phyloP scores from a whole-genome alignment of 1,140 invertebrate genomes.

The Diabrotica undecimpunctata region DNA sequence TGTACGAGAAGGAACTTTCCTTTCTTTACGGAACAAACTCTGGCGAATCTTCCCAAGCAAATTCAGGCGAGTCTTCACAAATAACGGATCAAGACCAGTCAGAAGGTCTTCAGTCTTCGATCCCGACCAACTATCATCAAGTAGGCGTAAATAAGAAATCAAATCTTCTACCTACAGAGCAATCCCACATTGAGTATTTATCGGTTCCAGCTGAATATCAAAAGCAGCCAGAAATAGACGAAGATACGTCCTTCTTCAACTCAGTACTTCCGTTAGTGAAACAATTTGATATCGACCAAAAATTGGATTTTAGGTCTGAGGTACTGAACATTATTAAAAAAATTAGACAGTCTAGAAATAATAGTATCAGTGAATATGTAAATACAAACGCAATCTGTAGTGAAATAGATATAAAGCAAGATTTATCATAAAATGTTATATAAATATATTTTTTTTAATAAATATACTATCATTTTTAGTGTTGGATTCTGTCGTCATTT shows the following conservation, averaged over 20 bases:
- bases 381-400: too few species aligned
- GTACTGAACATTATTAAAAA: not conserved
- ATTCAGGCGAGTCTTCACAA: too few species aligned
- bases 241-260: not conserved
- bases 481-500: too few species aligned
- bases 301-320: not conserved
- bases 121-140: not conserved
- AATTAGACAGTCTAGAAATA: too few species aligned
- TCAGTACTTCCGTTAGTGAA: not conserved
- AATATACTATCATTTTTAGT: too few species aligned
- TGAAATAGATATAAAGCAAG: too few species aligned
- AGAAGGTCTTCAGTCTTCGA: not conserved
- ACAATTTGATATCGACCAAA: not conserved
- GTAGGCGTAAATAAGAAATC: not conserved
- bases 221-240: not conserved
- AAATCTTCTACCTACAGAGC: not conserved
- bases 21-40: too few species aligned
- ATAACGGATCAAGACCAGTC: not conserved
- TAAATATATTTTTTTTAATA: too few species aligned
- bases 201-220: not conserved
- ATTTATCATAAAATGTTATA: too few species aligned
- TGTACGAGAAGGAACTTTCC: not conserved
- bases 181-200: not conserved
- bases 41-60: too few species aligned
- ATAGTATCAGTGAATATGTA: too few species aligned